Evolutionary conservation across 2,797 vertebrate species (phyloP), one percentile per base, ranked within the genome.

Genomic region (Catostomus latipinnis): DNA sequence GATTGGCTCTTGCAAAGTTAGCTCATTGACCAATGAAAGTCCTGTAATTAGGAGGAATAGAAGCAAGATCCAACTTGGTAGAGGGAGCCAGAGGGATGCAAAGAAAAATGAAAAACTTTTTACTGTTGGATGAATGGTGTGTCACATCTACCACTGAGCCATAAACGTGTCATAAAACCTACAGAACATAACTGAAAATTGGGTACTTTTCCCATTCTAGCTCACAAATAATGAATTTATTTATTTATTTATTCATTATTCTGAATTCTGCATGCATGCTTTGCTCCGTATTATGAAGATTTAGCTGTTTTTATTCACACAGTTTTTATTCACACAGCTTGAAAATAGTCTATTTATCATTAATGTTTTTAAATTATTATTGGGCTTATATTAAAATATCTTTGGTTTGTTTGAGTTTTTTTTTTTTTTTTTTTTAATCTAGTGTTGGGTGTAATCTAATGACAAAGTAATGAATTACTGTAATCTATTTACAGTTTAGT

Each of bases 1-100:
- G 93, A 94, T 95, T 94, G 93, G 94, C 86, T 92, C 84, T 86
- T 79, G 76, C 13, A 5, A 79, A 63, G 76, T 76, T 80, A 57
- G 60, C 78, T 66, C 16, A 85, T 62, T 83, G 69, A 85, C 92
- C 93, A 94, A 93, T 92, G 57, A 86, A 82, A 82, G 65, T 89
- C 89, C 89, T 92, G 86, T 91, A 90, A 92, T 92, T 91, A 91
- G 72, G 13, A 81, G 88, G 85, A 80, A 84, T 83, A 89, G 88
- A 83, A 76, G 88, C 77, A 83, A 72, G 66, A 63, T 76, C 34
- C 78, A 76, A 73, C 53, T 57, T 80, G 57, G 83, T 18, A 69
- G 81, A 80, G 54, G 77, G 43, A 14, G 46, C 56, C 22, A 45
- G 68, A 56, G 18, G 61, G 60, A 57, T 77, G 62, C 66, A 81